Evolutionary conservation across 2,797 vertebrate species (phyloP), one percentile per base, ranked within the genome.

Genomic region (Hybognathus amarus): DNA sequence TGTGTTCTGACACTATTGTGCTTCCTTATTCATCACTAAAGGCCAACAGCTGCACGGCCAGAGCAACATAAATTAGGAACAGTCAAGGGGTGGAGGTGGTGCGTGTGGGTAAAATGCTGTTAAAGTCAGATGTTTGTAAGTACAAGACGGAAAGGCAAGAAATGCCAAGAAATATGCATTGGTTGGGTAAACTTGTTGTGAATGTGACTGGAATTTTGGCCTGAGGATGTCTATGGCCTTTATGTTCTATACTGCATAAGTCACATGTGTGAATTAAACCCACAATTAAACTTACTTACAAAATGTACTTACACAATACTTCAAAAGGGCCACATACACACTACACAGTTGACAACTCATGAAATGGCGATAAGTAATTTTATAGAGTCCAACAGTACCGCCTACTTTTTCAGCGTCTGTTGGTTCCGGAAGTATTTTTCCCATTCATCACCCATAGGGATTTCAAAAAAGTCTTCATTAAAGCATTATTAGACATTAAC

Each of bases 1-100:
- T 54, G 68, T 59, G 54, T 17, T 76, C 63, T 56, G 73, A 76
- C 52, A 42, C 69, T 69, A 79, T 40, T 82, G 80, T 79, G 61
- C n/a, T 79, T 64, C 64, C 50, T 27, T 61, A 71, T 59, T 68
- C 71, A 45, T 24, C 50, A 20, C 27, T 45, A 59, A 59, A 81
- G 47, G 61, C 52, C 76, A 80, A 69, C 52, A 80, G 42, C 68
- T 66, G 45, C 52, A 56, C 27, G 5, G 30, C n/a, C 77, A 79
- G 20, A 63, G 56, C 47, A 73, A 66, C 69, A 77, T 33, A 45
- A 73, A 42, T 84, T 76, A 78, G 11, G 52, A 13, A 67, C 52
- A 52, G 15, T 74, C 38, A 22, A 82, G 33, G 24, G 36, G n/a
- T 33, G 36, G 71, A 66, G 45, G 8, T 20, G 33, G 7, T 20